A percentile compares a stretch with the other conserved stretches of the same genome.
Evolutionary conservation across 2,888 invertebrate genomes (phyloP).

Genomic region (Dolomedes plantarius): DNA sequence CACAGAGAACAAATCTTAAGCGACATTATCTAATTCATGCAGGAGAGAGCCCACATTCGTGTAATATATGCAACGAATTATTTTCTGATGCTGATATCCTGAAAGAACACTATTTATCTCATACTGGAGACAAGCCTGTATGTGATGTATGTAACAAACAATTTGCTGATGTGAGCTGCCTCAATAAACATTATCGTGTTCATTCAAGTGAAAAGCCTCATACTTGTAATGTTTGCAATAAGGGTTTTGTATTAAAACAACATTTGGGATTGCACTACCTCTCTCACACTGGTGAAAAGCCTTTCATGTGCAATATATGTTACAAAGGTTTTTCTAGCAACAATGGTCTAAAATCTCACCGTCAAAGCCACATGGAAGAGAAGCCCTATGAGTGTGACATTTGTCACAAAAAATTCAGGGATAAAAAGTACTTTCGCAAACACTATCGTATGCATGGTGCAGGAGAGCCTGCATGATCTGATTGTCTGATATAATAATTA

Average conservation of each 20-base stretch:
- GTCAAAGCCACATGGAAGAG: conserved; percentile 53
- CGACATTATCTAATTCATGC: conserved; percentile 61
- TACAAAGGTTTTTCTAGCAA: conserved; percentile 51
- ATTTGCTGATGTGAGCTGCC: conserved; percentile 52
- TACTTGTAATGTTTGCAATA: conserved; percentile 52
- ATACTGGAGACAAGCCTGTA: conserved; percentile 59
- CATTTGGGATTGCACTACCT: conserved; percentile 46
- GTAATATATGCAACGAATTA: conserved; percentile 62
- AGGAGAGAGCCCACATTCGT: conserved; percentile 46
- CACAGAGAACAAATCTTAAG: conserved; percentile 62
- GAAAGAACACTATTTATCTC: conserved; percentile 54
- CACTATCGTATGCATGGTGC: conserved; percentile 58
- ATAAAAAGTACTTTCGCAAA: conserved; percentile 63
- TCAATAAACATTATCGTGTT: conserved; percentile 60
- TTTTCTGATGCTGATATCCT: conserved; percentile 39
- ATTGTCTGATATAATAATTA: background rate
- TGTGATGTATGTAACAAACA: conserved; percentile 59
- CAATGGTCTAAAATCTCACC: conserved; percentile 43
- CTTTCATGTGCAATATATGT: conserved; percentile 64
- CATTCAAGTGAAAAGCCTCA: conserved; percentile 64
- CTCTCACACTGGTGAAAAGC: conserved; percentile 51
- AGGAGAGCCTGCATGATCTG: conserved; percentile 32
- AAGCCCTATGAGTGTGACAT: conserved; percentile 66
- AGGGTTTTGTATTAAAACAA: conserved; percentile 59
- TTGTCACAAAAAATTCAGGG: conserved; percentile 62